Conservation (phyloP, 2,888 invertebrate species). For the Oconnorella tubifera region DNA sequence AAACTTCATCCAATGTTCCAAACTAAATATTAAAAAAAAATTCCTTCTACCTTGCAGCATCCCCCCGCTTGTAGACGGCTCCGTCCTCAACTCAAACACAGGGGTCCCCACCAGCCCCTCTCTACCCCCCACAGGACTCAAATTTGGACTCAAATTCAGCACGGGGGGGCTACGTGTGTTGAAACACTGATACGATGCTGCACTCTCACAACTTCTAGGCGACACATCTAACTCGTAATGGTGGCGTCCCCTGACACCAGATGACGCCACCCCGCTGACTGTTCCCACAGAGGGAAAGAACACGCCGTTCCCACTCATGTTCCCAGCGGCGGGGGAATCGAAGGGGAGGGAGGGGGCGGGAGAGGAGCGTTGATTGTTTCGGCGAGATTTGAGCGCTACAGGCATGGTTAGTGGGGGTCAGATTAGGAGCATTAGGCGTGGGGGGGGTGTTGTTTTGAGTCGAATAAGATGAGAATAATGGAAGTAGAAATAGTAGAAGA, state of each 20-base stretch:
- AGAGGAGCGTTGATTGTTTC: background rate
- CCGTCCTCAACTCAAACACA: constrained; percentile 4
- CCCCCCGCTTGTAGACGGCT: background rate
- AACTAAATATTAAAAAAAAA: too few relatives aligned
- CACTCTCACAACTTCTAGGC: constrained; percentile 24
- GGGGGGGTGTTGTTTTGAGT: too few relatives aligned
- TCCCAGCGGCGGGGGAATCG: background rate
- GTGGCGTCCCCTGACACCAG: background rate
- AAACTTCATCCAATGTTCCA: too few relatives aligned
- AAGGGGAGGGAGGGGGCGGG: background rate
- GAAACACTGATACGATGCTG: constrained; percentile 39
- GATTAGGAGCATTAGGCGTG: too few relatives aligned
- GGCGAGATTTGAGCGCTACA: background rate
- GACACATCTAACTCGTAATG: constrained; percentile 18
- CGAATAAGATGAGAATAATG: background rate
- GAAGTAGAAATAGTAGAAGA: background rate
- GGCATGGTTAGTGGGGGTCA: too few relatives aligned
- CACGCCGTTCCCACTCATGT: background rate
- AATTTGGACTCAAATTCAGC: constrained; percentile 49
- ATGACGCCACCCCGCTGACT: background rate
- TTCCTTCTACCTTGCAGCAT: too few relatives aligned
- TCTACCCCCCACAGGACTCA: constrained; percentile 28
- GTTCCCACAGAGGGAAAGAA: too few relatives aligned
- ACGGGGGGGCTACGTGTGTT: constrained; percentile 55
- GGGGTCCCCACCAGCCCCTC: constrained; percentile 14